A percentile compares a stretch with the other conserved stretches of the same genome.
These are phyloP conservation scores for Atrichornis clamosus DNA, from an alignment of 2,113 vertebrate species.

Conservation along the genomic window DNA sequence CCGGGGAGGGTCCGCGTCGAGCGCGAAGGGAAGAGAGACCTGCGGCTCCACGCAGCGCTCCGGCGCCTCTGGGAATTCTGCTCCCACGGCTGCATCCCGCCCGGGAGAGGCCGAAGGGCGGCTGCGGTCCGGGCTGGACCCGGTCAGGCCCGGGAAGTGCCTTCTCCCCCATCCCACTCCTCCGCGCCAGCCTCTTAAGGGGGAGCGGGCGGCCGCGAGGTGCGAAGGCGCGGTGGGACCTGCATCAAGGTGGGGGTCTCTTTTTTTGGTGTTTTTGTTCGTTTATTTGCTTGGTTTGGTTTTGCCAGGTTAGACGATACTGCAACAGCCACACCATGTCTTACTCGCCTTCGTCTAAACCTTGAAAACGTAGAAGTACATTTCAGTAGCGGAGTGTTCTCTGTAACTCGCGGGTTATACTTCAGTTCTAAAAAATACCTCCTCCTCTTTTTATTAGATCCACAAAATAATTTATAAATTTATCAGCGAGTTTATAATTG, in stretches of 20 bases:
- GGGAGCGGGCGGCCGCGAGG: not conserved
- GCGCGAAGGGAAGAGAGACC: too few relatives aligned
- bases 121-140: not conserved
- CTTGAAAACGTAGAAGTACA: not conserved
- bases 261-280: too few relatives aligned
- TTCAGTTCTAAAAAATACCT: not conserved
- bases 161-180: not conserved
- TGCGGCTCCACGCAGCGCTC: not conserved
- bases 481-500: not conserved
- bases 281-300: not conserved
- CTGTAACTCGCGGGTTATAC: not conserved
- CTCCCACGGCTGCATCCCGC: not conserved
- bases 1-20: not conserved
- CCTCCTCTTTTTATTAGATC: not conserved
- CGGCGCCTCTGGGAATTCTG: not conserved
- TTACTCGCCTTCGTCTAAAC: not conserved
- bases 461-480: not conserved
- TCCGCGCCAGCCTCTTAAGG: not conserved
- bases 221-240: not conserved
- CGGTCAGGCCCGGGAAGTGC: not conserved
- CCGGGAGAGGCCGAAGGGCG: not conserved
- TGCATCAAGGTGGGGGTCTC: not conserved
- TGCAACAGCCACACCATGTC: not conserved
- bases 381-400: not conserved
- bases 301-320: not conserved